Evolutionary conservation across 2,888 invertebrate genomes (phyloP).

Genomic region (Epinotia brunnichana): DNA sequence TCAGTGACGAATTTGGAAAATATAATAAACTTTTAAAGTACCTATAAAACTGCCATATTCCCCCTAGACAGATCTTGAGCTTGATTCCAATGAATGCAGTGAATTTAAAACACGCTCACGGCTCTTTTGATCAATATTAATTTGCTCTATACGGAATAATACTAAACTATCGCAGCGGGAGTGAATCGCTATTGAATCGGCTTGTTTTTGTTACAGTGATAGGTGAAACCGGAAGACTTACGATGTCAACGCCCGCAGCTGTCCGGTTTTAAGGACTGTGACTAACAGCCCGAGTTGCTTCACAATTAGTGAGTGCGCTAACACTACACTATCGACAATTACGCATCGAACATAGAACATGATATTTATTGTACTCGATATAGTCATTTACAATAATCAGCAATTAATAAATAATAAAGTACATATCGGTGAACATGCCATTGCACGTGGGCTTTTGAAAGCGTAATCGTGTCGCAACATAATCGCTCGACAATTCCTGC

Average conservation of each 20-base stretch:
- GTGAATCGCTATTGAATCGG: slow-evolving; percentile 30
- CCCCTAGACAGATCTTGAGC: too few species aligned
- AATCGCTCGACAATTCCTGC: neutral
- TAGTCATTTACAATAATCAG: slow-evolving; percentile 17
- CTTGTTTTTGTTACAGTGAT: slow-evolving; percentile 34
- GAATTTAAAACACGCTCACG: neutral
- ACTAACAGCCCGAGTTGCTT: slow-evolving; percentile 31
- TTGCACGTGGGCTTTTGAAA: slow-evolving; percentile 11
- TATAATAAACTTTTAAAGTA: too few species aligned
- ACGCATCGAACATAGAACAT: neutral
- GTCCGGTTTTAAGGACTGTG: slow-evolving; percentile 43
- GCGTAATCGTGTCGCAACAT: slow-evolving; percentile 15
- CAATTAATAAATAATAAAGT: slow-evolving; percentile 15
- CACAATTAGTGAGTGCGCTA: slow-evolving; percentile 32
- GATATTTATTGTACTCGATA: slow-evolving; percentile 25
- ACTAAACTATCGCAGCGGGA: slow-evolving; percentile 11
- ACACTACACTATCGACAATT: slow-evolving; percentile 26
- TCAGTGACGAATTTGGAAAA: too few species aligned
- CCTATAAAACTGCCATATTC: neutral
- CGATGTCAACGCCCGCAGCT: slow-evolving; percentile 42
- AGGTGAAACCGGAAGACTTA: slow-evolving; percentile 44
- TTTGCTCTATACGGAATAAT: slow-evolving; percentile 8
- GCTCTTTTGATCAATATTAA: neutral
- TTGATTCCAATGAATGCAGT: neutral
- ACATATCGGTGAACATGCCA: slow-evolving; percentile 16